Evolutionary conservation across 1,140 invertebrate species (phyloP).

Genomic region (Triops longicaudatus): DNA sequence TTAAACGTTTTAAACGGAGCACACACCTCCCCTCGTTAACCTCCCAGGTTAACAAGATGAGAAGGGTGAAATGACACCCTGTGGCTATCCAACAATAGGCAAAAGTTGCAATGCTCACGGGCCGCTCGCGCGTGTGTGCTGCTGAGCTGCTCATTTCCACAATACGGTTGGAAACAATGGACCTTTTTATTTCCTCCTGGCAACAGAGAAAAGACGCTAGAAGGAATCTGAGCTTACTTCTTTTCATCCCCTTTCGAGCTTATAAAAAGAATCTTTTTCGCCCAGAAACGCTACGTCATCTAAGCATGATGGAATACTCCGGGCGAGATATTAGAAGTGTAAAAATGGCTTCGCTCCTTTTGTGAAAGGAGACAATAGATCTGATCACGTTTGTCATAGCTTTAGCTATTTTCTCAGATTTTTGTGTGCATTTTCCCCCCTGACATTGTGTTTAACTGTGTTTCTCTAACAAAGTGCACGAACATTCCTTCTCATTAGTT

Average conservation of each 20-base stretch:
- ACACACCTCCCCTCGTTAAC: not conserved
- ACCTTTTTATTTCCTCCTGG: not conserved
- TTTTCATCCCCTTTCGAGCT: too few species aligned
- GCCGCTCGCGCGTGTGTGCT: not conserved
- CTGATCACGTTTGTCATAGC: not conserved
- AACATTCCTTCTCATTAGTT: not conserved
- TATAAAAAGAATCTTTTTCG: not conserved
- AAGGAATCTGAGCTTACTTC: not conserved
- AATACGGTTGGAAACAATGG: not conserved
- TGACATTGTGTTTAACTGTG: too few species aligned
- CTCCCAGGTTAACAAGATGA: not conserved
- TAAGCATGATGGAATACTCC: not conserved
- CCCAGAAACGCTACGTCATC: not conserved
- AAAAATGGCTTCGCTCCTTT: not conserved
- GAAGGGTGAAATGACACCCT: slow-evolving; percentile 5
- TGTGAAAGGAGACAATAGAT: not conserved
- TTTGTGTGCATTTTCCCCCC: too few species aligned
- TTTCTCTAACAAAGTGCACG: too few species aligned
- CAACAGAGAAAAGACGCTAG: not conserved
- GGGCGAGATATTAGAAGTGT: not conserved
- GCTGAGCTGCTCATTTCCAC: not conserved
- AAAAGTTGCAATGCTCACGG: not conserved
- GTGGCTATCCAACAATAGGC: not conserved
- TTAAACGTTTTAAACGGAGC: not conserved
- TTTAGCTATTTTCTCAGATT: not conserved